phyloP scores from a whole-genome alignment of 1,140 invertebrate species.

The Babylonia areolata region DNA sequence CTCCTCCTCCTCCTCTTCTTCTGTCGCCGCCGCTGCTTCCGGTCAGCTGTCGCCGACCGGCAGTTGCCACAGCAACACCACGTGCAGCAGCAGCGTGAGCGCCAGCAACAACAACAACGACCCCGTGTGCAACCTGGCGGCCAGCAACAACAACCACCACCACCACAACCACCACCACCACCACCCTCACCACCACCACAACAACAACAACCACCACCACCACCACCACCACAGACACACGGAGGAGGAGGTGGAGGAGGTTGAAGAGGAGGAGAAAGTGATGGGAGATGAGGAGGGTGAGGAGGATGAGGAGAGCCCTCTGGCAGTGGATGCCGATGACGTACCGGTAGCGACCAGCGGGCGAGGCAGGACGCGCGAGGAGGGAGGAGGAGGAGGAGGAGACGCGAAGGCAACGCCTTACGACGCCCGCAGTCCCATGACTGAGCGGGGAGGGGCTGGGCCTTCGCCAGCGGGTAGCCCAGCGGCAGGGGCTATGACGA shows the following conservation, averaged over 20 bases:
- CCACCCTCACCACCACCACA: background rate
- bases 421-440: background rate
- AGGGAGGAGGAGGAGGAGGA: background rate
- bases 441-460: too few species aligned
- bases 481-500: background rate
- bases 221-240: background rate
- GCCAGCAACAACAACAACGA: background rate
- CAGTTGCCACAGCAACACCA: constrained; percentile 37
- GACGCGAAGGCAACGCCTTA: too few species aligned
- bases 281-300: background rate
- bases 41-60: background rate
- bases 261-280: background rate
- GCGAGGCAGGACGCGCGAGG: too few species aligned
- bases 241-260: background rate
- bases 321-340: background rate
- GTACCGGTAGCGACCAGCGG: background rate
- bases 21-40: too few species aligned
- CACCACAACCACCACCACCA: background rate
- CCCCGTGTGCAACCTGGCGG: constrained; percentile 21
- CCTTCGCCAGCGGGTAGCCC: background rate
- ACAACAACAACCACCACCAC: background rate
- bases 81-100: constrained; percentile 8
- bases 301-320: background rate
- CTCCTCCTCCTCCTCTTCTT: too few species aligned
- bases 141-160: constrained; percentile 26